phyloP scores from a whole-genome alignment of 1,140 invertebrate species.

The Temnothorax longispinosus region DNA sequence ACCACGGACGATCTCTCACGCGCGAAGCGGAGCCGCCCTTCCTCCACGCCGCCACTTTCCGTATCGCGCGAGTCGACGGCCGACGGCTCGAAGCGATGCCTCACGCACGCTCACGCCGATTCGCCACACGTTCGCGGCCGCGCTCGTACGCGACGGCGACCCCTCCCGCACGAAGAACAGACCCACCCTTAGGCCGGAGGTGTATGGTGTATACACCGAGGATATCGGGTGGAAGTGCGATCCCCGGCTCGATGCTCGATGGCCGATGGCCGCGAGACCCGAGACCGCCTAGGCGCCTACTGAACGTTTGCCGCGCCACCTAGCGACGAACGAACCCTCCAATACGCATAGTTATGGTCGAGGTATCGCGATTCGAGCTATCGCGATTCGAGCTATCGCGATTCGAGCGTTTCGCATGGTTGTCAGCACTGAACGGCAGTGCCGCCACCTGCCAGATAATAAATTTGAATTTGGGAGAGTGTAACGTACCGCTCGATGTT shows the following conservation, averaged over 20 bases:
- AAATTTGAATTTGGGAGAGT: constrained; percentile 61
- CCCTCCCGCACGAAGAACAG: constrained; percentile 74
- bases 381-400: too few species aligned
- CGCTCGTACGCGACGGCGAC: constrained; percentile 68
- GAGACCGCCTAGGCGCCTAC: too few species aligned
- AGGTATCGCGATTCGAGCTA: too few species aligned
- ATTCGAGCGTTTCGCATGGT: not conserved
- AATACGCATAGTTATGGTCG: too few species aligned
- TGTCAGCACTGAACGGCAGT: not conserved
- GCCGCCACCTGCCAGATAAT: not conserved
- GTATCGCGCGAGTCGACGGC: not conserved
- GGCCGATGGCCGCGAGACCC: too few species aligned
- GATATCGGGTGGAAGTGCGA: not conserved
- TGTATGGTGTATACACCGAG: not conserved
- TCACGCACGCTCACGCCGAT: not conserved
- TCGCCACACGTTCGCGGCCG: constrained; percentile 50
- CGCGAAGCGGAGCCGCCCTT: constrained; percentile 13
- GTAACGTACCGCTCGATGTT: constrained; percentile 60
- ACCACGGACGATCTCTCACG: not conserved
- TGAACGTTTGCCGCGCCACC: not conserved
- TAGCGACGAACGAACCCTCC: not conserved
- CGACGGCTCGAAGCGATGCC: not conserved
- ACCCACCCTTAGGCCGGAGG: constrained; percentile 75
- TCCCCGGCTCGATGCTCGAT: not conserved
- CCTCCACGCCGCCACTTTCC: not conserved